phyloP scores from a whole-genome alignment of 2,888 invertebrate species.

The Calameuta idolon region DNA sequence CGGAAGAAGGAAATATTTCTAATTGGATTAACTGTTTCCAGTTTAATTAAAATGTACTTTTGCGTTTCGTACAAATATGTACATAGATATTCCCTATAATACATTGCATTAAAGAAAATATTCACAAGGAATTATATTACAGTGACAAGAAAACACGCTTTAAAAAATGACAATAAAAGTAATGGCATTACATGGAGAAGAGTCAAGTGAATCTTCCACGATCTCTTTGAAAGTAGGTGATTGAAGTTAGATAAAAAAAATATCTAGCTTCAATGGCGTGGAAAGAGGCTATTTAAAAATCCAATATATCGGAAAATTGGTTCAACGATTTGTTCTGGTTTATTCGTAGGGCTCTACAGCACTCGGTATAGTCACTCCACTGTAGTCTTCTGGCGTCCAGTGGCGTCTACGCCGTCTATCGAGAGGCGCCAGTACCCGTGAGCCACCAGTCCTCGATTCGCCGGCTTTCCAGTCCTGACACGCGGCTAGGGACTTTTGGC shows the following conservation, averaged over 20 bases:
- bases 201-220: too few species aligned
- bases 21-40: too few species aligned
- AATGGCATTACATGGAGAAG: neutral
- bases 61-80: neutral
- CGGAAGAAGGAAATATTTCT: too few species aligned
- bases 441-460: neutral
- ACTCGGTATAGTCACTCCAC: too few species aligned
- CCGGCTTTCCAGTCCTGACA: conserved; percentile 3
- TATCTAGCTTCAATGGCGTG: neutral
- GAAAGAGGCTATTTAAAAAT: neutral
- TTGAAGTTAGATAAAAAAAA: too few species aligned
- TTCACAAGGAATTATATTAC: too few species aligned
- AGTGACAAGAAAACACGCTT: neutral
- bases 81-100: neutral
- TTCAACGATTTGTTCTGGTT: neutral
- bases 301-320: neutral
- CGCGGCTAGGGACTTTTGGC: conserved; percentile 52
- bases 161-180: neutral
- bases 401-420: too few species aligned
- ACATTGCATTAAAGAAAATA: too few species aligned
- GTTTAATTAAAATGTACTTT: neutral
- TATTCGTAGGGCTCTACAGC: too few species aligned
- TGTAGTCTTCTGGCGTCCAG: too few species aligned
- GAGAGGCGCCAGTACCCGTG: conserved; percentile 1
- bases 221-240: too few species aligned